phyloP scores from a whole-genome alignment of 2,888 invertebrate genomes.

The Pocota personata region DNA sequence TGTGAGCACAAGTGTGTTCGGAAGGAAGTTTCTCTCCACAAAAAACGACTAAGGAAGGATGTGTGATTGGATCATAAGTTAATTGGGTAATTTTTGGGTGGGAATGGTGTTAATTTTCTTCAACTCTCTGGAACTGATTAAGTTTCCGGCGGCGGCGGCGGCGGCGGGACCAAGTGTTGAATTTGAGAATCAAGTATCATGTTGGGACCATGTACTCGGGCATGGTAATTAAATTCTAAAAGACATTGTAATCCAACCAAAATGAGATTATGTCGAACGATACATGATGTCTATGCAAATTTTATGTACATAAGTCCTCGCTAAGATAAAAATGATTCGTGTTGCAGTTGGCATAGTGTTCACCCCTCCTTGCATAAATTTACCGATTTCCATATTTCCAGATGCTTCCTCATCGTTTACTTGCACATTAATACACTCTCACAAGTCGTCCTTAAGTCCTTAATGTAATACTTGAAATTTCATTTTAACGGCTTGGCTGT shows the following conservation, averaged over 20 bases:
- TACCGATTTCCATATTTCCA: constrained; percentile 7
- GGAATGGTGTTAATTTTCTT: constrained; percentile 63
- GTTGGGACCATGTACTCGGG: constrained; percentile 22
- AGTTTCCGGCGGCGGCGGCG: constrained; percentile 53
- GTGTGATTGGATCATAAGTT: constrained; percentile 70
- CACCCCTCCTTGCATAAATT: constrained; percentile 28
- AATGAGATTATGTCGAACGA: constrained; percentile 58
- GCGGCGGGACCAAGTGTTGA: constrained; percentile 46
- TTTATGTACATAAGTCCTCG: constrained; percentile 28
- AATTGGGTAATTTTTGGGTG: constrained; percentile 67
- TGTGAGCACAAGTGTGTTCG: constrained; percentile 29
- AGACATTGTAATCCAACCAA: constrained; percentile 56
- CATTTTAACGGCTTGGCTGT: background rate
- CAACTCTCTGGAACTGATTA: constrained; percentile 42
- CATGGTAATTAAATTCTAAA: constrained; percentile 52
- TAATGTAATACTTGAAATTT: constrained; percentile 18
- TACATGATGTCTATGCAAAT: constrained; percentile 53
- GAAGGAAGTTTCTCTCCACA: constrained; percentile 55
- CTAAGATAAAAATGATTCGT: constrained; percentile 39
- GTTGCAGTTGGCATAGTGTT: constrained; percentile 29
- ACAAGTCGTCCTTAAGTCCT: background rate
- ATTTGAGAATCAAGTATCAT: constrained; percentile 38
- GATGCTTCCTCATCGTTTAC: constrained; percentile 18
- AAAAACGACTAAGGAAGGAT: constrained; percentile 46
- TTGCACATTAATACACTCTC: background rate